These are phyloP conservation scores for Oryzias curvinotus DNA, from an alignment of 2,113 vertebrate genomes.

Conservation along the genomic window DNA sequence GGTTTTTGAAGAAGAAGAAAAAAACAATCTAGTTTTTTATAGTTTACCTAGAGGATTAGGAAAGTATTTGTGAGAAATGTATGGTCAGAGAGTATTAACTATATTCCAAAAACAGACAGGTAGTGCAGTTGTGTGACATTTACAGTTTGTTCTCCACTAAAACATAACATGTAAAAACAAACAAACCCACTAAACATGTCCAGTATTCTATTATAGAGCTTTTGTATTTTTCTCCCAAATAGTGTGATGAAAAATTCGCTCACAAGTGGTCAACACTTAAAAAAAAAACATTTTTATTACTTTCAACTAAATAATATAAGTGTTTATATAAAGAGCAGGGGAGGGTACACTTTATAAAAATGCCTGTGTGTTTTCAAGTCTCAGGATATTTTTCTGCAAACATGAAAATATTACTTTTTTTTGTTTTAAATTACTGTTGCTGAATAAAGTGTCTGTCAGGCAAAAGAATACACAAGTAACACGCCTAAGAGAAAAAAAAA, in stretches of 20 bases:
- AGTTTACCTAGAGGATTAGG: too few species aligned
- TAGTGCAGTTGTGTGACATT: conserved; percentile 1
- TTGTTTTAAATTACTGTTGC: conserved; percentile 26
- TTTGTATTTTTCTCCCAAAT: too few species aligned
- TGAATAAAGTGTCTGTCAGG: conserved; percentile 11
- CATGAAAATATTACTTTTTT: conserved; percentile 30
- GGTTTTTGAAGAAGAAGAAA: too few species aligned
- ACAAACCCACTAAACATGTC: too few species aligned
- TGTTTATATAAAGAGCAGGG: conserved; percentile 37
- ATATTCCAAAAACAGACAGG: too few species aligned
- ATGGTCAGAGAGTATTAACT: too few species aligned
- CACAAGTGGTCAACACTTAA: not conserved
- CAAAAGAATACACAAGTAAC: too few species aligned
- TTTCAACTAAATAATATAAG: conserved; percentile 28
- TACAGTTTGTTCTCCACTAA: not conserved
- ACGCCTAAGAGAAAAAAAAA: not conserved
- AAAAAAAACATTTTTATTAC: not conserved
- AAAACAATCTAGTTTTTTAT: too few species aligned
- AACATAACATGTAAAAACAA: too few species aligned
- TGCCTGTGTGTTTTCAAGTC: conserved; percentile 39
- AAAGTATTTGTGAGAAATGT: too few species aligned
- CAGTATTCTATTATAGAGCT: too few species aligned
- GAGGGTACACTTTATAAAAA: conserved; percentile 24
- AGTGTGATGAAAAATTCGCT: not conserved
- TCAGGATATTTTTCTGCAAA: conserved; percentile 49